These are phyloP conservation scores for Actinia tenebrosa DNA, from an alignment of 64 coral and sea anemone species.

Conservation along the genomic window DNA sequence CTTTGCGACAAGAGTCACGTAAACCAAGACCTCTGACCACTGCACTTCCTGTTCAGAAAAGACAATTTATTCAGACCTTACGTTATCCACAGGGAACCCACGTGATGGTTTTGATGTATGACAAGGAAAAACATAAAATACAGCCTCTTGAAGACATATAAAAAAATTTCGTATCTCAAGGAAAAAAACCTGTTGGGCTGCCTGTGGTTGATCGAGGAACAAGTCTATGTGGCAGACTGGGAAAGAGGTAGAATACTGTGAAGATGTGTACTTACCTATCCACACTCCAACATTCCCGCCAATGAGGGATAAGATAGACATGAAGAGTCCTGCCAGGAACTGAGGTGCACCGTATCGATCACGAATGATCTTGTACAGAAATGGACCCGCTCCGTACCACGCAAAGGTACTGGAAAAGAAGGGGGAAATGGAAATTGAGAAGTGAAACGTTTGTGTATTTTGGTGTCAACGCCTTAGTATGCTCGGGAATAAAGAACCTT, in stretches of 20 bases:
- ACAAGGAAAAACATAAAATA: too few relatives aligned
- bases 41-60: conserved; percentile 22
- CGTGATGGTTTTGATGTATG: too few relatives aligned
- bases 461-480: neutral
- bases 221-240: too few relatives aligned
- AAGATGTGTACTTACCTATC: conserved; percentile 20
- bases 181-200: too few relatives aligned
- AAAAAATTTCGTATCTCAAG: too few relatives aligned
- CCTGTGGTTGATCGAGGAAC: too few relatives aligned
- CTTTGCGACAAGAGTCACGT: conserved; percentile 13
- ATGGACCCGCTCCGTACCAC: conserved; percentile 37
- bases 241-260: too few relatives aligned
- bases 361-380: conserved; percentile 34
- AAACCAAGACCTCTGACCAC: conserved; percentile 36
- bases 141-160: too few relatives aligned
- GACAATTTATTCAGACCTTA: neutral
- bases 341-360: conserved; percentile 34
- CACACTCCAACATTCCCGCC: conserved; percentile 10
- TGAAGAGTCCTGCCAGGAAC: conserved; percentile 24
- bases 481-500: neutral
- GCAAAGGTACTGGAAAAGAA: conserved; percentile 9
- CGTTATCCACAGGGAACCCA: too few relatives aligned
- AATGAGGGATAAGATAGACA: conserved; percentile 14
- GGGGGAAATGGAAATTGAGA: neutral
- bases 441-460: neutral